phyloP scores from a whole-genome alignment of 2,888 invertebrate genomes.

The Oligia strigilis region DNA sequence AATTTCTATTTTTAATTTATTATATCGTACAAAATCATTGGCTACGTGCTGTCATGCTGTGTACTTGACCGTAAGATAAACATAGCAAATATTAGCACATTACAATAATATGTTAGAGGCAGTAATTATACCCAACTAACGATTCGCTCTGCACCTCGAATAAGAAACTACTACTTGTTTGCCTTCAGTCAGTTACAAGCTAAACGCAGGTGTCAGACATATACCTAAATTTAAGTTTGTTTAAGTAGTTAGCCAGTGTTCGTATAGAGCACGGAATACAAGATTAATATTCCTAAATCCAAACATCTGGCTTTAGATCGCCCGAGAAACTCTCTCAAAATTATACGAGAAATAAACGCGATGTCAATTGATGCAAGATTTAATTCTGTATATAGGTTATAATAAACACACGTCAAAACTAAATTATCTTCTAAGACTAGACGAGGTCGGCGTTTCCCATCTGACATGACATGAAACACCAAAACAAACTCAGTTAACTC shows the following conservation, averaged over 20 bases:
- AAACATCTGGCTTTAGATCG: too few relatives aligned
- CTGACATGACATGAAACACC: neutral
- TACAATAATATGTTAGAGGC: slow-evolving; percentile 27
- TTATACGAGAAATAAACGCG: neutral
- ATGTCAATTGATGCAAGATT: neutral
- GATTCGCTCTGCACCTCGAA: slow-evolving; percentile 42
- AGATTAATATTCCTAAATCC: neutral
- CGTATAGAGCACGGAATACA: neutral
- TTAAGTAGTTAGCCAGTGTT: neutral
- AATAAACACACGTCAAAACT: too few relatives aligned
- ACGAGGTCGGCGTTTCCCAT: neutral
- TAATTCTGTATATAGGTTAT: neutral
- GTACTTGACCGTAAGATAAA: slow-evolving; percentile 17
- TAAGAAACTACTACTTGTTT: slow-evolving; percentile 31
- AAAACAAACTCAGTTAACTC: neutral
- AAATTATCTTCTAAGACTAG: neutral
- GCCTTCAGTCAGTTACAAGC: slow-evolving; percentile 47
- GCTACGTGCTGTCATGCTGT: neutral
- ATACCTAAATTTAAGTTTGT: neutral
- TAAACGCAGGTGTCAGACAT: neutral
- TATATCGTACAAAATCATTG: neutral
- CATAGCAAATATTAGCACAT: slow-evolving; percentile 42
- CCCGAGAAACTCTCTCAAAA: too few relatives aligned
- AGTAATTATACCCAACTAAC: slow-evolving; percentile 41
- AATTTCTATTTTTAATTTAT: neutral